These are phyloP conservation scores for Drosophila demipolita DNA, from an alignment of 2,888 invertebrate species.

Conservation along the genomic window DNA sequence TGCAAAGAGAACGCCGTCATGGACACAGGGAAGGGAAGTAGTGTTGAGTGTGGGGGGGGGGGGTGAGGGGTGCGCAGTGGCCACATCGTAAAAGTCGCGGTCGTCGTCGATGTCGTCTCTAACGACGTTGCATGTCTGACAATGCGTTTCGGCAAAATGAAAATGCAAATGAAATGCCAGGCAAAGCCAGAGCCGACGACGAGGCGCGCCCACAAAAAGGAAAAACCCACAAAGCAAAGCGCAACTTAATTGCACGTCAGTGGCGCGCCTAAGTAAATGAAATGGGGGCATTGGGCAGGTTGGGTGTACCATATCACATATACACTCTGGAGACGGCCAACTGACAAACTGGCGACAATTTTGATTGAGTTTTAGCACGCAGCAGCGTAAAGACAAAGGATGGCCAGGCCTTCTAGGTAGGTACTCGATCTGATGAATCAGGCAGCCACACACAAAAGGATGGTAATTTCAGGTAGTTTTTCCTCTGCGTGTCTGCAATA, in stretches of 20 bases:
- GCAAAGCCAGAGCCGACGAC: slow-evolving; percentile 38
- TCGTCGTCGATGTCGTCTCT: slow-evolving; percentile 56
- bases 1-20: slow-evolving; percentile 29
- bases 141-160: slow-evolving; percentile 74
- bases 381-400: slow-evolving; percentile 27
- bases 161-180: slow-evolving; percentile 41
- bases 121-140: slow-evolving; percentile 68
- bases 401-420: slow-evolving; percentile 11
- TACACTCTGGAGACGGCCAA: slow-evolving; percentile 21
- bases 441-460: slow-evolving; percentile 48
- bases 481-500: slow-evolving; percentile 6
- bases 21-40: neutral
- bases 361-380: slow-evolving; percentile 78
- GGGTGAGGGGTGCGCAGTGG: slow-evolving; percentile 32
- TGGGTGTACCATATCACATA: neutral
- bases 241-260: slow-evolving; percentile 74
- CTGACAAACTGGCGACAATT: slow-evolving; percentile 74
- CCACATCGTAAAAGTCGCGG: slow-evolving; percentile 40
- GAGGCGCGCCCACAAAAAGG: slow-evolving; percentile 67
- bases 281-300: neutral
- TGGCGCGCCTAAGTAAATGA: slow-evolving; percentile 34
- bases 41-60: too few relatives aligned
- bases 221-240: slow-evolving; percentile 73
- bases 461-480: slow-evolving; percentile 41
- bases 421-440: slow-evolving; percentile 53